Base-by-base conservation (phyloP, 2,888 invertebrate species). In the Coremacera marginata region DNA sequence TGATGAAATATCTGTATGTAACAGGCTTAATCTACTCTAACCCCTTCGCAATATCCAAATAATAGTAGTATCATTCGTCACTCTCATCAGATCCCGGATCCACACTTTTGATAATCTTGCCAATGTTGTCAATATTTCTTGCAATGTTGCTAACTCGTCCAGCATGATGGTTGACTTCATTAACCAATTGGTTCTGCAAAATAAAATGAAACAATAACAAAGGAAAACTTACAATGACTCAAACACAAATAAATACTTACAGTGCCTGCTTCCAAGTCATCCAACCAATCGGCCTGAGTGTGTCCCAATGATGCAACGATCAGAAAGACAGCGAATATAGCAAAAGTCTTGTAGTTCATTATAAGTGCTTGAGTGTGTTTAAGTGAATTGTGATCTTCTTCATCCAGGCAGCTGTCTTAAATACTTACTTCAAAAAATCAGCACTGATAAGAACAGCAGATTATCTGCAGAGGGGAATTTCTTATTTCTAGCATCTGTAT, bases 281-380 rank as follows among this genome's bases (percentile, higher is more conserved):
- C 80, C 65, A 83, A 76, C 82, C 80, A 82, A 75, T 82, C 81
- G 16, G 82, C 82, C 3, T 70, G n/a, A 55, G 80, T 80, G 60
- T 81, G 73, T 76, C 81, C 82, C 72, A 78, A 70, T 7, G 73
- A 75, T 3, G 75, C 78, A 51, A 80, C 22, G 19, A 83, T 68
- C 27, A 83, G 51, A 1, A 81, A 16, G 11, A 76, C 76, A 70
- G 75, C 79, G 49, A 83, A 76, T 22, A 80, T 73, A 27, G 71
- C 79, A 74, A 77, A 70, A 67, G 65, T 51, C 76, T 79, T 77
- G 44, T 70, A 44, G 70, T 71, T 75, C 80, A 81, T 80, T 22
- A 9, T 72, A 19, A 25, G 19, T 34, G 11, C 27, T 75, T 63
- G n/a, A 31, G 7, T 27, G 25, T 1, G 4, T 31, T n/a, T 4